These are phyloP conservation scores for Pelobates cultripes DNA, from an alignment of 2,797 vertebrate species.

Conservation along the genomic window DNA sequence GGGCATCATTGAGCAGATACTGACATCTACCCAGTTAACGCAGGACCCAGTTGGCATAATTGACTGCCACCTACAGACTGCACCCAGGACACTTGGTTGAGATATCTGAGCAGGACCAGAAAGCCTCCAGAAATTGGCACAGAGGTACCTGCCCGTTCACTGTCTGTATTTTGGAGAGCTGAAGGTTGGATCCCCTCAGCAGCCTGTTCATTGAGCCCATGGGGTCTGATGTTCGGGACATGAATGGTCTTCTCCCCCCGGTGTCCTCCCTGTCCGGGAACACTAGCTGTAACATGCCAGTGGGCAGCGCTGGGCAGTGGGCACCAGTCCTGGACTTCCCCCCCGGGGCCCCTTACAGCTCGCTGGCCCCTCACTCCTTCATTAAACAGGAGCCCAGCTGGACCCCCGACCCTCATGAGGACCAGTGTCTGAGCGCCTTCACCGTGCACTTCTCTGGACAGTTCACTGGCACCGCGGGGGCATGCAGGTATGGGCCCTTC, in stretches of 20 bases:
- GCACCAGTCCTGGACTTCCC: slow-evolving; percentile 84
- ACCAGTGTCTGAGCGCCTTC: slow-evolving; percentile 94
- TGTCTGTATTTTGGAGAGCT: not conserved
- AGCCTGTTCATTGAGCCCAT: slow-evolving; percentile 71
- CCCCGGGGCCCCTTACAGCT: slow-evolving; percentile 82
- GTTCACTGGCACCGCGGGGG: slow-evolving; percentile 87
- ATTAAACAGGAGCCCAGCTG: slow-evolving; percentile 97
- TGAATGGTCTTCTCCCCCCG: slow-evolving; percentile 87
- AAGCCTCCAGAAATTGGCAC: not conserved
- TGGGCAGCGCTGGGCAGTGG: slow-evolving; percentile 88
- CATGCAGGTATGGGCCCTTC: slow-evolving; percentile 88
- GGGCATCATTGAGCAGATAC: not conserved
- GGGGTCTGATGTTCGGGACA: slow-evolving; percentile 91
- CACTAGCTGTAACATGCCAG: slow-evolving; percentile 83
- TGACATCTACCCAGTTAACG: not conserved
- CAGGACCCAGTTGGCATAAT: not conserved
- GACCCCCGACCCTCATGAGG: slow-evolving; percentile 87
- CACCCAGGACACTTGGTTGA: no score
- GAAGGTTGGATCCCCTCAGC: slow-evolving; percentile 40
- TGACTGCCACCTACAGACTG: not conserved
- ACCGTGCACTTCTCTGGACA: slow-evolving; percentile 95
- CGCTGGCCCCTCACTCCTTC: slow-evolving; percentile 88
- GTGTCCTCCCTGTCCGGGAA: slow-evolving; percentile 81
- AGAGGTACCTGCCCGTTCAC: slow-evolving; percentile 40
- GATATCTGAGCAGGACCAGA: not conserved